phyloP scores from a whole-genome alignment of 2,113 vertebrate genomes.

The Phainopepla nitens region DNA sequence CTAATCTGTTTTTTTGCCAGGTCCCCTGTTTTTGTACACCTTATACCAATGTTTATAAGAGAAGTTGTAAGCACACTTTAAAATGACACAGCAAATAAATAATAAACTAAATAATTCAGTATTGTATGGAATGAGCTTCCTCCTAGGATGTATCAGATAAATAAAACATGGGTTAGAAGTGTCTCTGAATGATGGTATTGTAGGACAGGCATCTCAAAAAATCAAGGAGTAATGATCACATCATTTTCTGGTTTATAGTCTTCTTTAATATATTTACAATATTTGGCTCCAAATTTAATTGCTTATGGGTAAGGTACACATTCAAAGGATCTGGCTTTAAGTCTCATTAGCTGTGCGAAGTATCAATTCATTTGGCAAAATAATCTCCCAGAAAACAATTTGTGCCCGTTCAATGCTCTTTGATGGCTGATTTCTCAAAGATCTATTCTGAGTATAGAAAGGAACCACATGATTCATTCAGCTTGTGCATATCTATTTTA shows the following conservation, averaged over 20 bases:
- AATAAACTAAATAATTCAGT: constrained; percentile 42
- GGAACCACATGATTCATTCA: constrained; percentile 46
- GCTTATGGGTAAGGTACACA: not conserved
- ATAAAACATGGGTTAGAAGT: constrained; percentile 37
- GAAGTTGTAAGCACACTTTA: not conserved
- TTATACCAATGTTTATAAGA: not conserved
- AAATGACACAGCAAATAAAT: constrained; percentile 33
- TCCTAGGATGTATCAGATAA: constrained; percentile 14
- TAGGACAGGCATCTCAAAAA: not conserved
- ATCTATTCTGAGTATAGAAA: constrained; percentile 40
- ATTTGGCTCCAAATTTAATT: not conserved
- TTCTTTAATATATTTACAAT: not conserved
- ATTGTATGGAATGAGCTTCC: not conserved
- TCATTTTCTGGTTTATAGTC: not conserved
- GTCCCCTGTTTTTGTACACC: not conserved
- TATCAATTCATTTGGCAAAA: constrained; percentile 41
- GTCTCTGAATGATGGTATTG: constrained; percentile 32
- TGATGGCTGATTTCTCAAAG: constrained; percentile 46
- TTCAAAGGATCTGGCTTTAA: not conserved
- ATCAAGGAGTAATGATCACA: not conserved
- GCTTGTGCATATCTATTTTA: constrained; percentile 53
- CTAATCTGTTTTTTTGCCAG: not conserved
- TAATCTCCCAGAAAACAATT: constrained; percentile 9
- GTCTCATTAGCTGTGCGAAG: not conserved
- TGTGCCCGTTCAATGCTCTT: constrained; percentile 14